These are phyloP conservation scores for Cricetomys ansorgei DNA, from an alignment of 2,113 vertebrate species.

Conservation along the genomic window DNA sequence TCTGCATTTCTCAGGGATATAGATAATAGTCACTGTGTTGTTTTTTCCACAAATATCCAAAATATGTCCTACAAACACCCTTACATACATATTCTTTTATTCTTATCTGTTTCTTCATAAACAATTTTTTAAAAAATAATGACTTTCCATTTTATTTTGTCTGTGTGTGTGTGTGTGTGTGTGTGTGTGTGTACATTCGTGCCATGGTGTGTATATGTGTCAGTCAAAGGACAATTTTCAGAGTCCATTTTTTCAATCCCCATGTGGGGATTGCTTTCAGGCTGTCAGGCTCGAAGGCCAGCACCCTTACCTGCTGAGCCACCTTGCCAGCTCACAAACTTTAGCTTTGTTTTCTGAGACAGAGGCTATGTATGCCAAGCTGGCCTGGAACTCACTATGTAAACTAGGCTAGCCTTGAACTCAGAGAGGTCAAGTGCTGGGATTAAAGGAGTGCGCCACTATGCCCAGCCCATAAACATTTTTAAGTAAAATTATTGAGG, in stretches of 20 bases:
- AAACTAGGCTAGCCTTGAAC: not conserved
- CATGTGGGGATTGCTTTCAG: not conserved
- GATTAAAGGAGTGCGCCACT: not conserved
- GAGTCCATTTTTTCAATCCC: not conserved
- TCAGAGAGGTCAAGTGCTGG: too few species aligned
- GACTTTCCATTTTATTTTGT: not conserved
- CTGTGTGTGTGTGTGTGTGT: not conserved
- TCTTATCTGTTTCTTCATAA: not conserved
- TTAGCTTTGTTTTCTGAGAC: not conserved
- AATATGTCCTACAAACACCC: not conserved
- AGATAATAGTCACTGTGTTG: not conserved
- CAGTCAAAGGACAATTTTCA: not conserved
- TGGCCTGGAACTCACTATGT: not conserved
- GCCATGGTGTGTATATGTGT: not conserved
- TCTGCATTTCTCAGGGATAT: not conserved
- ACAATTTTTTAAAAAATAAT: not conserved
- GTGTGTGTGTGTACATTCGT: not conserved
- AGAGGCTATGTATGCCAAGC: too few species aligned
- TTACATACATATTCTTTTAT: not conserved
- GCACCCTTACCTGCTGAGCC: not conserved
- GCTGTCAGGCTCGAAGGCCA: not conserved
- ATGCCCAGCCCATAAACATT: not conserved
- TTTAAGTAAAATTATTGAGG: not conserved
- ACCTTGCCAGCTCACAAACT: not conserved
- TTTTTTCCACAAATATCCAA: not conserved